A percentile compares a stretch with the other conserved stretches of the same genome.
Evolutionary conservation across 2,888 invertebrate genomes (phyloP).

Genomic region (Callyntrura sp.): DNA sequence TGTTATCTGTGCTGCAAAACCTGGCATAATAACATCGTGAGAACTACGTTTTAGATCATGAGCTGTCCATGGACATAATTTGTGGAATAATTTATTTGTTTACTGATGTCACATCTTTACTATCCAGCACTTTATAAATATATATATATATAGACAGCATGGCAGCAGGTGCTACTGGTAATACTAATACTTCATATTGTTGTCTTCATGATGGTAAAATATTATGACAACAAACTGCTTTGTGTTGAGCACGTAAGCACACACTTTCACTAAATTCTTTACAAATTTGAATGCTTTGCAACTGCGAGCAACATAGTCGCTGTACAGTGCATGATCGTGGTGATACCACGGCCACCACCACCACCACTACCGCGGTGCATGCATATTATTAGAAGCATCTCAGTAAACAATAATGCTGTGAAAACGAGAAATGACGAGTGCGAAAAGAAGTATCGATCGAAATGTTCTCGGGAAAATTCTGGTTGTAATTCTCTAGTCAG

Average conservation of each 20-base stretch:
- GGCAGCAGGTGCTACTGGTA: neutral
- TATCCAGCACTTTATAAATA: no score
- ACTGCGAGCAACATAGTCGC: neutral
- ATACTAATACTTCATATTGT: neutral
- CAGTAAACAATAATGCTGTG: constrained; percentile 59
- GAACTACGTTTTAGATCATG: no score
- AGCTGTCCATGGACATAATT: no score
- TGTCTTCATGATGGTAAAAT: constrained; percentile 13
- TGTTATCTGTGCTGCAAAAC: no score
- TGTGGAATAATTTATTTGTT: no score
- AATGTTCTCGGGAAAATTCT: constrained; percentile 61
- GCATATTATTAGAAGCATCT: constrained; percentile 48
- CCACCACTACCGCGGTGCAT: neutral
- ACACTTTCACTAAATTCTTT: constrained; percentile 12
- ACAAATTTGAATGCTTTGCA: constrained; percentile 11
- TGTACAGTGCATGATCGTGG: neutral
- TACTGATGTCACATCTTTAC: neutral
- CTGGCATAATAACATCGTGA: no score
- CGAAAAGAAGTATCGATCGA: constrained; percentile 73
- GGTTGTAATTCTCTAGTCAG: constrained; percentile 53
- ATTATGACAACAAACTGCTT: constrained; percentile 21
- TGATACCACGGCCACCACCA: no score
- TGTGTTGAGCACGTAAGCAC: neutral
- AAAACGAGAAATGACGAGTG: constrained; percentile 75
- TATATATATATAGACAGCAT: neutral